A percentile compares a stretch with the other conserved stretches of the same genome.
phyloP scores from a whole-genome alignment of 2,797 vertebrate genomes.

The Chloroceryle amazona region DNA sequence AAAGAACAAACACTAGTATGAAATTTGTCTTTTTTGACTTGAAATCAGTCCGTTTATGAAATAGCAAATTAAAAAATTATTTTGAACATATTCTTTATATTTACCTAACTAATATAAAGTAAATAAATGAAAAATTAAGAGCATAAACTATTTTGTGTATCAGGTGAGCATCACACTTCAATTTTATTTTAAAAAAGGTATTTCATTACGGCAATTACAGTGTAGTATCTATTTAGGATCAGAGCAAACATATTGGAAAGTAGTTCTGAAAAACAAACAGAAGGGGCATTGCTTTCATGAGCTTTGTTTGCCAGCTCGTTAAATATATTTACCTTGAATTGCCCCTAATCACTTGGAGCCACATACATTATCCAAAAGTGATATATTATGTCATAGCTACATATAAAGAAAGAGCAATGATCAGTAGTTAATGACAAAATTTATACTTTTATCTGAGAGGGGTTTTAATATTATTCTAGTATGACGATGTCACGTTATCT shows the following conservation, averaged over 20 bases:
- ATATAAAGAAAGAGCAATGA: not conserved
- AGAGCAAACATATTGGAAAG: not conserved
- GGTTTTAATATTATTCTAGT: not conserved
- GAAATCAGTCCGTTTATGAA: not conserved
- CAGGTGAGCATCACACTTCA: not conserved
- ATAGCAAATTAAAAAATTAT: not conserved
- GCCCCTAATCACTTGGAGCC: not conserved
- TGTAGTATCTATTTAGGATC: not conserved
- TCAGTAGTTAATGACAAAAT: not conserved
- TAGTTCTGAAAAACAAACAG: not conserved
- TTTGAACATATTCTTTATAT: not conserved
- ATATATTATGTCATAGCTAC: not conserved
- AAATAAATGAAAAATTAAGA: not conserved
- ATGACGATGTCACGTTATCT: not conserved
- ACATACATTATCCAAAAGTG: not conserved
- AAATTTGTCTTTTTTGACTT: not conserved
- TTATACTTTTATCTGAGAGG: not conserved
- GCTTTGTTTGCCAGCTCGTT: not conserved
- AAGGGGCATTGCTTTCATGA: not conserved
- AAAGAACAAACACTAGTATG: not conserved
- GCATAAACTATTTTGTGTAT: not conserved
- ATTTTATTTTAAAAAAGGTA: not conserved
- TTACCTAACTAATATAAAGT: not conserved
- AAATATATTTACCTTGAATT: not conserved
- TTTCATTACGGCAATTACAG: not conserved